A percentile compares a stretch with the other conserved stretches of the same genome.
These are phyloP conservation scores for Seira ritae DNA, from an alignment of 2,888 invertebrate species.

Conservation along the genomic window DNA sequence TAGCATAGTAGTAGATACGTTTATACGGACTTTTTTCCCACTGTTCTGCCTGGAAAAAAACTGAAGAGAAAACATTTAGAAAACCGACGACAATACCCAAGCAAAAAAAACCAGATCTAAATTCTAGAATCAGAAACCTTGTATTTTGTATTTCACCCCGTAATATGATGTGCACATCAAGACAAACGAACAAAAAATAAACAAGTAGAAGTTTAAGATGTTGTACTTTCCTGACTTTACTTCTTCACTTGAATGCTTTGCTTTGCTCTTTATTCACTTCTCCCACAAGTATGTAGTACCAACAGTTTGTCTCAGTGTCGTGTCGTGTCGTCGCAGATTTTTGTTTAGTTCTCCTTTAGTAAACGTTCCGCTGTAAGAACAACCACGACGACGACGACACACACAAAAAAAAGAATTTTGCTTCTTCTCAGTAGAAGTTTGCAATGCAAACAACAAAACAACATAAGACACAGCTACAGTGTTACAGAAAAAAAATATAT, in stretches of 20 bases:
- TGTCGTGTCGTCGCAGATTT: conserved; percentile 22
- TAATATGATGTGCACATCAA: conserved; percentile 17
- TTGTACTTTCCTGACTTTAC: neutral
- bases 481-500: conserved; percentile 1
- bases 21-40: neutral
- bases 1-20: neutral
- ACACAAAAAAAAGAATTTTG: conserved; percentile 3
- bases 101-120: conserved; percentile 4
- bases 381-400: neutral
- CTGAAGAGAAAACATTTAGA: conserved; percentile 5
- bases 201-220: conserved; percentile 21
- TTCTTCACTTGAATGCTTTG: conserved; percentile 54
- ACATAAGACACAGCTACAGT: neutral
- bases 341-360: conserved; percentile 2
- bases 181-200: conserved; percentile 35
- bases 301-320: conserved; percentile 53
- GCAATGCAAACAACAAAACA: too few species aligned
- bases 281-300: conserved; percentile 34
- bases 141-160: conserved; percentile 12
- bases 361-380: neutral
- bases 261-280: conserved; percentile 50
- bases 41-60: neutral
- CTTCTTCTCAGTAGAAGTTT: conserved; percentile 5
- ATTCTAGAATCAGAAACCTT: neutral
- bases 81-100: conserved; percentile 10